These are phyloP conservation scores for Drosophila fulvimacula DNA, from an alignment of 2,888 invertebrate genomes.

Conservation along the genomic window DNA sequence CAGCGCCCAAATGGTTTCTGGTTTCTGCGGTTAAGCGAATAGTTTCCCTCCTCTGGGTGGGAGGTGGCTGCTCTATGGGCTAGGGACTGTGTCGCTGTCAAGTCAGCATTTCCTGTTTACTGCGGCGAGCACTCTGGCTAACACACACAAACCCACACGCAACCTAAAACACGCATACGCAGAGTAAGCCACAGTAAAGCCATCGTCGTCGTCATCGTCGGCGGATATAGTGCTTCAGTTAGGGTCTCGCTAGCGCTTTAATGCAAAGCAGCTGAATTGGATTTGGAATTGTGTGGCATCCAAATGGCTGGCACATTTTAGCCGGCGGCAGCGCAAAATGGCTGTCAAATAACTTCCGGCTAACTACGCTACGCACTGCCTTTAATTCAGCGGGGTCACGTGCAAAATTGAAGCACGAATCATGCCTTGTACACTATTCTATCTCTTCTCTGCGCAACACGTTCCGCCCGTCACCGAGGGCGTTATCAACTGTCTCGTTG, in stretches of 20 bases:
- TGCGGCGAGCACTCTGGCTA: slow-evolving; percentile 33
- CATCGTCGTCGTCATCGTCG: slow-evolving; percentile 22
- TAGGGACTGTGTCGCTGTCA: slow-evolving; percentile 46
- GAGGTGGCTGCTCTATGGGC: not conserved
- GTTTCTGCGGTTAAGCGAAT: slow-evolving; percentile 47
- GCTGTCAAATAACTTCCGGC: slow-evolving; percentile 73
- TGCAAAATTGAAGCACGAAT: slow-evolving; percentile 37
- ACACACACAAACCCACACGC: slow-evolving; percentile 3
- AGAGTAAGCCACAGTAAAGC: slow-evolving; percentile 17
- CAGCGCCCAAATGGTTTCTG: slow-evolving; percentile 50
- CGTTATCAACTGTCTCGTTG: slow-evolving; percentile 45
- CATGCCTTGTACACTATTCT: not conserved
- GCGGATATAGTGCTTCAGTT: slow-evolving; percentile 27
- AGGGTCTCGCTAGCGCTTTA: slow-evolving; percentile 22
- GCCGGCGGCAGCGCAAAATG: slow-evolving; percentile 53
- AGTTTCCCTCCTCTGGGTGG: slow-evolving; percentile 24
- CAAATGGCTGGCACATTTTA: slow-evolving; percentile 31
- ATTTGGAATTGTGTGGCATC: slow-evolving; percentile 21
- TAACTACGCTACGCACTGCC: slow-evolving; percentile 21
- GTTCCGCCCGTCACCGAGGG: slow-evolving; percentile 2
- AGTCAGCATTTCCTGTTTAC: slow-evolving; percentile 63
- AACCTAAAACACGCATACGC: slow-evolving; percentile 8
- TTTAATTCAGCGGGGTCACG: slow-evolving; percentile 47
- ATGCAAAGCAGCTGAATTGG: slow-evolving; percentile 56
- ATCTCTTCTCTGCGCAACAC: not conserved